Evolutionary conservation across 2,797 vertebrate genomes (phyloP), one percentile per base, ranked within the genome.

Genomic region (Spinus olivaceus): DNA sequence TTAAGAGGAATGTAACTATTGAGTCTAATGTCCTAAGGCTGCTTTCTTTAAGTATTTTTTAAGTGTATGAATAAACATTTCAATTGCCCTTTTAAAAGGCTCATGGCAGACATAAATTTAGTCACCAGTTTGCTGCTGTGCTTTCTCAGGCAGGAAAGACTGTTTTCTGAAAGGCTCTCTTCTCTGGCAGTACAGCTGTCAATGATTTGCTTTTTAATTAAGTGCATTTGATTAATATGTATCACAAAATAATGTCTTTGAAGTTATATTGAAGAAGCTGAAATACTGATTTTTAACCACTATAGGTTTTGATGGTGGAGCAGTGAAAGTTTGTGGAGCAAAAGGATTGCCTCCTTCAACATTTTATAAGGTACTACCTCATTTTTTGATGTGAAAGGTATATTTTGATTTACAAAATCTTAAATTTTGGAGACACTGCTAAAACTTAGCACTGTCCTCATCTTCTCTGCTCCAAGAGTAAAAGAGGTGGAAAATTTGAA

Each of bases 281-380:
- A 89, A 96, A 67, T 47, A 70, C 0, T 79, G 56, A 47, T 70
- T 89, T 82, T 91, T 69, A 91, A 33, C 64, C 14, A 50, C 74
- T 83, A 0, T 90, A 99, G 98, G 97, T 90, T 97, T 98, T 30
- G 98, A 99, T 3, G 98, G 98, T 50, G 98, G 98, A 25, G 97
- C 98, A 15, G 98, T 99, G 50, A 97, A 95, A 90, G 98, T 99
- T 85, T 92, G 92, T 9, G 98, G 98, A 51, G 98, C 98, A 24
- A 98, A 93, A 96, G 98, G 98, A 80, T 96, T 78, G 0, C 86
- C 97, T 69, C 98, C 98, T 6, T 98, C 98, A 76, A 83, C 83
- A 1, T 97, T 98, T 97, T 98, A 98, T 95, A 99, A 99, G 98
- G 98, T 98, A 86, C 97, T 67, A 3, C 9, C 18, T 98, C 25